Base-by-base conservation (phyloP, 2,113 vertebrate species). In the Saccopteryx leptura region DNA sequence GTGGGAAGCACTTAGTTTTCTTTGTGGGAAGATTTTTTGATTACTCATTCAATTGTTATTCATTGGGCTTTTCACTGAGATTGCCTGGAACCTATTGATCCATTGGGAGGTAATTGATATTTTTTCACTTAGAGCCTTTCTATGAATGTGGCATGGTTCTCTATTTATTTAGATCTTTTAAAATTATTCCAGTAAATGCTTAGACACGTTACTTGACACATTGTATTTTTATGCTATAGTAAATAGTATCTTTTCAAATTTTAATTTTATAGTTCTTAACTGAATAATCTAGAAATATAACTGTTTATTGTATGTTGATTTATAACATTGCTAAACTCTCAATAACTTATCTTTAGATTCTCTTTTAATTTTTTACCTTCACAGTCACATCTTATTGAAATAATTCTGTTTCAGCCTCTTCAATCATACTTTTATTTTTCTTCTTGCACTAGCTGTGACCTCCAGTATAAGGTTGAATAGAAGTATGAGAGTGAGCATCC, bases 241-340 rank as follows among this genome's bases (percentile, higher is more conserved):
- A 93, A 82, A 72, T 71, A 33, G 9, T 80, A 60, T 52, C 46
- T 86, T 81, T 75, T 21, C 3, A 81, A 91, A 85, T n/a, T 94
- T 94, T 76, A 86, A 89, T 48, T 92, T 75, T 26, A 63, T 89
- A 69, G 54, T 21, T 78, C 69, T 50, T 83, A n/a, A 39, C 61
- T 85, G 33, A 82, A 92, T 87, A 82, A 56, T 68, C 52, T 58
- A 83, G 89, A 96, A 95, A 92, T 68, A 18, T 5, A 97, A 60
- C 54, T 90, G 48, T 23, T 84, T 91, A 18, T 68, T 86, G 11
- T 60, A 31, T 19, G 31, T 75, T 84, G 52, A 69, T 78, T 88
- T 24, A n/a, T 90, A 74, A 63, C 14, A 79, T n/a, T 88, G 19
- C 76, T 79, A 90, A 91, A 83, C 7, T 85, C 33, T 83, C 23